Evolutionary conservation across 2,888 invertebrate species (phyloP).

Genomic region (Diaprepes abbreviatus): DNA sequence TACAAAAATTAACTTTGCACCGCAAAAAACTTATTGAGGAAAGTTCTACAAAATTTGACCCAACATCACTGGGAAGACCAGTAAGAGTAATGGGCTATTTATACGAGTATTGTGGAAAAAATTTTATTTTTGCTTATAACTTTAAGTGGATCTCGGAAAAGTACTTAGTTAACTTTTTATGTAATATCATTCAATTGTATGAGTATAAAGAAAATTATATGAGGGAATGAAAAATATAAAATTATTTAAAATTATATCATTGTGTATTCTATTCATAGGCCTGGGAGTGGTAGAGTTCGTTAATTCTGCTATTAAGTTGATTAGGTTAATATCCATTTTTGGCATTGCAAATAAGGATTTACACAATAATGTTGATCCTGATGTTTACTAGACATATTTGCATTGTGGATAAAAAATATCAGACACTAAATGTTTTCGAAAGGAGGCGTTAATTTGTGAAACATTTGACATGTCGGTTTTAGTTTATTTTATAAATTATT

Average conservation of each 20-base stretch:
- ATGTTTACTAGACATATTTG: too few species aligned
- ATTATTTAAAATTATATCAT: neutral
- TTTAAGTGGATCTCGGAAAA: neutral
- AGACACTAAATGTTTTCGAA: too few species aligned
- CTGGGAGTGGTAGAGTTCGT: too few species aligned
- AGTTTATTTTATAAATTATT: too few species aligned
- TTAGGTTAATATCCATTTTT: too few species aligned
- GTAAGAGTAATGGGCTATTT: neutral
- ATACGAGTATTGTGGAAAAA: neutral
- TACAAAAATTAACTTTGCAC: neutral
- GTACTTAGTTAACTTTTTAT: neutral
- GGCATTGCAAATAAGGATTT: too few species aligned
- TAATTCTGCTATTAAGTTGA: too few species aligned
- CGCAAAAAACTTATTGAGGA: neutral
- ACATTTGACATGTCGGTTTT: too few species aligned
- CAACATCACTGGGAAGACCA: constrained; percentile 1
- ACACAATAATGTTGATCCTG: too few species aligned
- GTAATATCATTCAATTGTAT: neutral
- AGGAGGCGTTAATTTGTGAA: too few species aligned
- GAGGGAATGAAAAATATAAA: neutral
- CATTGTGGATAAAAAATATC: too few species aligned
- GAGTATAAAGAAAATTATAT: constrained; percentile 15
- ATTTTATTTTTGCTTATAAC: neutral
- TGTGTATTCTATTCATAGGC: too few species aligned
- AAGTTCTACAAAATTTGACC: neutral